Conservation (phyloP, 2,888 invertebrate species). For the Nasonia oneida region DNA sequence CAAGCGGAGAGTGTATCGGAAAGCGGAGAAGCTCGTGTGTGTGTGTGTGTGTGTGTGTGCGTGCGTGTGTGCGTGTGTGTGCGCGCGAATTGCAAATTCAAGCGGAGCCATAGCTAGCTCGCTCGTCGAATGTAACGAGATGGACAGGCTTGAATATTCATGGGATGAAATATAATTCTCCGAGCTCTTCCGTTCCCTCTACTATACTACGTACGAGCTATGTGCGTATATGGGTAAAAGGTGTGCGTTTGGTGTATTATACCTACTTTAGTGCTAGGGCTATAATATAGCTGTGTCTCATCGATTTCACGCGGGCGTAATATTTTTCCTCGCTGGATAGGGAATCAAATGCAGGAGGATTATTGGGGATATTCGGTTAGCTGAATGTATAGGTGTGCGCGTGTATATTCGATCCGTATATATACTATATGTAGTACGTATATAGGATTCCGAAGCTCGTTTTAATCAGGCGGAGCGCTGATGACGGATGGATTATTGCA, state of each 20-base stretch:
- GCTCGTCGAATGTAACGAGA: conserved; percentile 50
- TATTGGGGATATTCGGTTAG: not conserved
- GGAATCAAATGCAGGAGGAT: not conserved
- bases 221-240: not conserved
- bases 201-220: not conserved
- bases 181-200: not conserved
- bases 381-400: not conserved
- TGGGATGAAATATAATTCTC: conserved; percentile 60
- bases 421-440: no score
- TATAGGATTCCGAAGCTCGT: no score
- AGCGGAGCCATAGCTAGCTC: not conserved
- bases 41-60: not conserved
- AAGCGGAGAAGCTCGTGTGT: not conserved
- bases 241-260: not conserved
- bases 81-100: conserved; percentile 55
- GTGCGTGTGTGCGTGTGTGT: not conserved
- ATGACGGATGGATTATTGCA: no score
- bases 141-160: conserved; percentile 61
- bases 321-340: not conserved
- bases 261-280: not conserved
- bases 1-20: not conserved
- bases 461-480: no score
- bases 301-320: not conserved
- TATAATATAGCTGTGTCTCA: no score
- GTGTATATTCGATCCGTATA: not conserved